Base-by-base conservation (phyloP, 35 echinoderm and acorn worm genomes). In the Heliocidaris tuberculata region DNA sequence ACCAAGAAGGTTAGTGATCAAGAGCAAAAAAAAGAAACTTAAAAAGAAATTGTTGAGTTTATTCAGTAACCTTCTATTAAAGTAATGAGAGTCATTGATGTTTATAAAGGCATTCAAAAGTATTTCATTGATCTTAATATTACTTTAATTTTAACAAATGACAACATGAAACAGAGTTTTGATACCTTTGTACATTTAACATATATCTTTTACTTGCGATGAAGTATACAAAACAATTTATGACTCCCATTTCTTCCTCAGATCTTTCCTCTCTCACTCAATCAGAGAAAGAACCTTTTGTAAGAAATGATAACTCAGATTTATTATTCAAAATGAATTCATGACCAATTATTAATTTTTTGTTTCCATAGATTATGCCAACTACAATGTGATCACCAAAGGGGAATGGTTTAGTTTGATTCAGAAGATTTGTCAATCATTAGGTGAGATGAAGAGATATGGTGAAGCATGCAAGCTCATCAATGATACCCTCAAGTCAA, bases 391-490 rank as follows among this genome's bases (percentile, higher is more conserved):
- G 21, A 31, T 93, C 11, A 48, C 91, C 47, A 93, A 93, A 59
- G n/a, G 31, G 31, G 91, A 93, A 27, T 93, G 91, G 91, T 93
- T 93, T 13, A 48, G 91, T 59, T 48, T 93, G 91, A 93, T 93
- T 48, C 91, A 93, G 91, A 93, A 93, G 50, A 49, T n/a, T 2
- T 93, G 91, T 31, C 17, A 30, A 24, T 52, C 91, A 30, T 48
- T 56, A 4, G 91, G 91, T 6, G 50, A 49, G 29, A 59, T 59
- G 50, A 93, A 93, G 91, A 52, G 91, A 59, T 93, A 30, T n/a
- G 50, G 50, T 48, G 48, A 93, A 13, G 91, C 91, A 2, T 48
- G 48, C 29, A 48, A 50, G 11, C 47, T 93, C 91, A 7, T 93
- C 91, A 52, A 31, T 7, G 48, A 93, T 19, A n/a, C 91, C 27